Conservation (phyloP, 2,888 invertebrate genomes). For the Drosophila neoperkinsi region DNA sequence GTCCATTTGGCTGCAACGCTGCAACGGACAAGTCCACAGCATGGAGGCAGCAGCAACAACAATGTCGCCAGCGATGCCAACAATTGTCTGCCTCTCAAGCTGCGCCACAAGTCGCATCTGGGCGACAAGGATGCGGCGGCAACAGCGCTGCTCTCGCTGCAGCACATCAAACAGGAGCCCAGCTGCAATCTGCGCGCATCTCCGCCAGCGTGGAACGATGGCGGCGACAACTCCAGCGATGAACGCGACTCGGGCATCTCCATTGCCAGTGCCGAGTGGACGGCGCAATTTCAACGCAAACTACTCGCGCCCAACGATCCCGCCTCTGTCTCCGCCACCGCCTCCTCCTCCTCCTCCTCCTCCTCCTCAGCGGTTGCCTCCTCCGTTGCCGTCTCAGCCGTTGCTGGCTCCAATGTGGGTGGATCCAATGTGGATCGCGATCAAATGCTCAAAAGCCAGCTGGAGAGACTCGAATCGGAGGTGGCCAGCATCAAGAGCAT, state of each 20-base stretch:
- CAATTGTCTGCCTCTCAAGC: constrained; percentile 94
- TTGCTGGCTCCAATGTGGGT: constrained; percentile 21
- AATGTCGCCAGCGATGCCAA: constrained; percentile 87
- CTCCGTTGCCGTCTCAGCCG: constrained; percentile 20
- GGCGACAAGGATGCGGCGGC: constrained; percentile 96
- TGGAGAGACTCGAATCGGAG: constrained; percentile 95
- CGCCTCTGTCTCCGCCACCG: constrained; percentile 17
- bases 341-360: constrained; percentile 11
- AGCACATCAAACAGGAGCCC: constrained; percentile 95
- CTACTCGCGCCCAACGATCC: constrained; percentile 64
- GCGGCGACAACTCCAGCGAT: constrained; percentile 94
- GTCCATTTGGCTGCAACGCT: constrained; percentile 35
- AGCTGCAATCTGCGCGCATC: constrained; percentile 87
- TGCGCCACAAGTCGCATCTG: constrained; percentile 95
- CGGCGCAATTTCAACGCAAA: constrained; percentile 81
- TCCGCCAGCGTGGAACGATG: constrained; percentile 92
- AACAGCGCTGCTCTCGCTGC: constrained; percentile 91
- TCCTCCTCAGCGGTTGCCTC: background rate
- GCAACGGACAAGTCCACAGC: constrained; percentile 56
- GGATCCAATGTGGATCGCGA: constrained; percentile 85
- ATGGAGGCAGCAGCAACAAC: constrained; percentile 44
- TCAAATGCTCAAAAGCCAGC: constrained; percentile 92
- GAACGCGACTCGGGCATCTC: constrained; percentile 96
- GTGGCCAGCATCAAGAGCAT: constrained; percentile 95
- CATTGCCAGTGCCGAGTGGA: constrained; percentile 86